These are phyloP conservation scores for Toxostoma redivivum DNA, from an alignment of 2,113 vertebrate species.

Conservation along the genomic window DNA sequence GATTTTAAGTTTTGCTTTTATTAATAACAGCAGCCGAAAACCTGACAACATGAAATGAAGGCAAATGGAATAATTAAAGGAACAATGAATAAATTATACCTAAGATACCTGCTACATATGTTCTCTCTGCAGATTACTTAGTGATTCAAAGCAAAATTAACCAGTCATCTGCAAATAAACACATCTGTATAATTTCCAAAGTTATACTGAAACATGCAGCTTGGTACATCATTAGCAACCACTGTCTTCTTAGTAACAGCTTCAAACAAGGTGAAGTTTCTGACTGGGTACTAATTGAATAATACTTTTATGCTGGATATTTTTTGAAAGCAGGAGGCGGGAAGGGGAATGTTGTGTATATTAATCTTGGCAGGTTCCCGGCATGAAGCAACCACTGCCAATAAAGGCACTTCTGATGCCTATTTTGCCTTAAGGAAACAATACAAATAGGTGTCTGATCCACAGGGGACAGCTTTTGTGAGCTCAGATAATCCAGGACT, in stretches of 20 bases:
- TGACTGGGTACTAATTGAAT: not conserved
- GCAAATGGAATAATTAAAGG: not conserved
- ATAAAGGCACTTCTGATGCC: not conserved
- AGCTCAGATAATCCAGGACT: not conserved
- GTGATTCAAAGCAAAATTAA: constrained; percentile 21
- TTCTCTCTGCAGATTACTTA: constrained; percentile 11
- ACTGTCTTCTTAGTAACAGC: not conserved
- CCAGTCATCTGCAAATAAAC: constrained; percentile 8
- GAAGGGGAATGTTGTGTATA: not conserved
- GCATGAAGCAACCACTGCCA: not conserved
- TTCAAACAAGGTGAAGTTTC: not conserved
- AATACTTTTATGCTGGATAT: not conserved
- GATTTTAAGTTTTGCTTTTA: not conserved
- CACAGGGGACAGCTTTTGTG: not conserved
- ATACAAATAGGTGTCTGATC: not conserved
- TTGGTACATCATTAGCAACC: not conserved
- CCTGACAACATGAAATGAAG: not conserved
- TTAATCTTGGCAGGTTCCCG: not conserved
- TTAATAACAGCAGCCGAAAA: not conserved
- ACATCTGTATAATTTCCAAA: not conserved
- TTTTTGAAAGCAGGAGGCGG: not conserved
- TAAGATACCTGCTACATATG: not conserved
- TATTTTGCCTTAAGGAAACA: not conserved
- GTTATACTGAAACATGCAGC: not conserved
- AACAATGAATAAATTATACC: constrained; percentile 1